phyloP scores from a whole-genome alignment of 92 coral and sea anemone genomes.

The Zoanthus solanderi region DNA sequence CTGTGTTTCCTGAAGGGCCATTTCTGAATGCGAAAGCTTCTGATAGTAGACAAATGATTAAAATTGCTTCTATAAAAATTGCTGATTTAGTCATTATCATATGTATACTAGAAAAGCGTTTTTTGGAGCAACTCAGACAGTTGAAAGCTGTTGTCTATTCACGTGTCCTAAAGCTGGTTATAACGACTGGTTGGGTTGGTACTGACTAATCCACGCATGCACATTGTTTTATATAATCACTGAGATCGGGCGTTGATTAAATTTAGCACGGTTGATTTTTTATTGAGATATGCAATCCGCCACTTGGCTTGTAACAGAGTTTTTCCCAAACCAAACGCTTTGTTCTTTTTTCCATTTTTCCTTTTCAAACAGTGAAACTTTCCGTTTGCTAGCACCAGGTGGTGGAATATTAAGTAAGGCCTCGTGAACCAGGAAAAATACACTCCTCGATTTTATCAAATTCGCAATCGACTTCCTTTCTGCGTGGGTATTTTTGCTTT shows the following conservation, averaged over 20 bases:
- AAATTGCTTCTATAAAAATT: neutral
- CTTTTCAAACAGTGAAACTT: neutral
- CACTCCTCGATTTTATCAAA: neutral
- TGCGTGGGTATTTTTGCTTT: slow-evolving; percentile 29
- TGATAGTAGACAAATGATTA: neutral
- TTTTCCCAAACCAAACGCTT: slow-evolving; percentile 4
- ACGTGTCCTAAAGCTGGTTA: neutral
- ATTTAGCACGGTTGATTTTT: neutral
- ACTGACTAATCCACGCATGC: neutral
- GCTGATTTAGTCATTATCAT: slow-evolving; percentile 3
- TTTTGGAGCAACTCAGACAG: neutral
- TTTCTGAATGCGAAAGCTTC: neutral
- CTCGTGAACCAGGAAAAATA: neutral
- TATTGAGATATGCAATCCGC: neutral
- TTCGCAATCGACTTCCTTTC: slow-evolving; percentile 10
- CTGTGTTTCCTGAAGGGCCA: neutral
- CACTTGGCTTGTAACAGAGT: slow-evolving; percentile 13
- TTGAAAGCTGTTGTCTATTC: neutral
- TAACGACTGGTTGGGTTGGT: neutral
- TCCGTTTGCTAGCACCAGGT: neutral
- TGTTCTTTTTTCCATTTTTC: neutral
- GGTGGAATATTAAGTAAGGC: neutral
- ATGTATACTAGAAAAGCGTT: neutral
- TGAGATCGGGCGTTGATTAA: neutral
- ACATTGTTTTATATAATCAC: neutral